phyloP scores from a whole-genome alignment of 2,888 invertebrate genomes.

The Pardosa pseudoannulata region DNA sequence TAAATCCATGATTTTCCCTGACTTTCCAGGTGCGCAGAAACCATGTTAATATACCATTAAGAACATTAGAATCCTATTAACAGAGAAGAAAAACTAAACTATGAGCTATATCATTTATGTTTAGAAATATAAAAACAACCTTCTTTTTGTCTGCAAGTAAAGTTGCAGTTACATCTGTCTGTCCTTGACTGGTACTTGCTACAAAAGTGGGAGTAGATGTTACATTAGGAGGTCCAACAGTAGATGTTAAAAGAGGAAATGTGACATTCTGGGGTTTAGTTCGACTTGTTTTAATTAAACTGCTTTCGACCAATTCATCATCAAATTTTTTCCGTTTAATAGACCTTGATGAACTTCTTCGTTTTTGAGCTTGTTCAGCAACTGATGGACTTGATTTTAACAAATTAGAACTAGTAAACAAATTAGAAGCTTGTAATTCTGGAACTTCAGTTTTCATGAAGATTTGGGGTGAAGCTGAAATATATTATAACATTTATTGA shows the following conservation, averaged over 20 bases:
- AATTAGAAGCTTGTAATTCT: constrained; percentile 22
- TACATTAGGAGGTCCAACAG: constrained; percentile 9
- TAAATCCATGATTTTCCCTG: too few species aligned
- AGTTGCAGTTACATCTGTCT: constrained; percentile 20
- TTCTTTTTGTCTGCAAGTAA: constrained; percentile 68
- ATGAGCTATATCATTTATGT: background rate
- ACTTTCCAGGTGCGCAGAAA: too few species aligned
- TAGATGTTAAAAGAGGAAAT: constrained; percentile 23
- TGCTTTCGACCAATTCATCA: constrained; percentile 96
- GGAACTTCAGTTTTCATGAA: constrained; percentile 49
- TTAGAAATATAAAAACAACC: constrained; percentile 49
- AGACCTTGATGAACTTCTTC: constrained; percentile 89
- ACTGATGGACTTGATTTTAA: constrained; percentile 21
- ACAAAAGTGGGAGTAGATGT: constrained; percentile 6
- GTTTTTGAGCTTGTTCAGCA: constrained; percentile 62
- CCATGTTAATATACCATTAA: too few species aligned
- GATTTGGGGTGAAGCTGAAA: constrained; percentile 43
- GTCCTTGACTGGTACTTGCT: constrained; percentile 21
- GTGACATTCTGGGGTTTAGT: constrained; percentile 47
- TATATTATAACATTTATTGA: too few species aligned
- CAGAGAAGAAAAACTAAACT: background rate
- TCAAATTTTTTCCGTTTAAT: constrained; percentile 97
- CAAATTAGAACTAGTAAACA: constrained; percentile 21
- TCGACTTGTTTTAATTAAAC: constrained; percentile 79
- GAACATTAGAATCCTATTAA: background rate